A percentile compares a stretch with the other conserved stretches of the same genome.
Conservation (phyloP, 1,140 invertebrate genomes). For the Rhizoglyphus robini region DNA sequence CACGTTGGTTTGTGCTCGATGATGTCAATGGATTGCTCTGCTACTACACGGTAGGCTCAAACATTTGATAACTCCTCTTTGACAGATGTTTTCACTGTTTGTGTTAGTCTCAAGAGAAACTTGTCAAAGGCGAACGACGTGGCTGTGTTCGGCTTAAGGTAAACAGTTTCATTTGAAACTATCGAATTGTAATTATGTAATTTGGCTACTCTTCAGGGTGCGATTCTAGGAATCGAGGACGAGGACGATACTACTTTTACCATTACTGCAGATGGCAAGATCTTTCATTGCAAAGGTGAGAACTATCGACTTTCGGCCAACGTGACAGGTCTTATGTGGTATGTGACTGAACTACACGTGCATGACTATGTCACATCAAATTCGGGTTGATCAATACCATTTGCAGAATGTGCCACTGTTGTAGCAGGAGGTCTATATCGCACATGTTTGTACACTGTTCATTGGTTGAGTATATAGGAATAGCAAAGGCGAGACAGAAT, state of each 20-base stretch:
- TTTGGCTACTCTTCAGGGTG: constrained; percentile 43
- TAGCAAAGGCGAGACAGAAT: too few species aligned
- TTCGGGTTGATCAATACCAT: too few species aligned
- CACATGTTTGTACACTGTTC: too few species aligned
- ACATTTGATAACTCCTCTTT: not conserved
- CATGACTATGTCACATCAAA: too few species aligned
- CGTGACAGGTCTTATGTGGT: too few species aligned
- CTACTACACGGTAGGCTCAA: constrained; percentile 80
- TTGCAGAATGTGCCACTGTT: too few species aligned
- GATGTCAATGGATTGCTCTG: constrained; percentile 84
- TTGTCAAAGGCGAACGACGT: constrained; percentile 84
- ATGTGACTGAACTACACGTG: too few species aligned
- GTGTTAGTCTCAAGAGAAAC: constrained; percentile 88
- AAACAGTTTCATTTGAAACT: constrained; percentile 1
- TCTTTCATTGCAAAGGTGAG: constrained; percentile 83
- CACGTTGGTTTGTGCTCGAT: constrained; percentile 96
- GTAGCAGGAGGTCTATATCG: too few species aligned
- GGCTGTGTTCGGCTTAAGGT: constrained; percentile 77
- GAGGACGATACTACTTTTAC: constrained; percentile 98
- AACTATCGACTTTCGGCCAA: too few species aligned
- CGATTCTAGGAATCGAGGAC: constrained; percentile 95
- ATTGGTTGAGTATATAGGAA: too few species aligned
- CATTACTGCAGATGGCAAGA: constrained; percentile 95
- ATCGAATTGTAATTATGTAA: not conserved
- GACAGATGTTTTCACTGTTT: not conserved